Percentiles rank a stretch among this genome's conserved stretches.
These are phyloP conservation scores for Babylonia areolata DNA, from an alignment of 1,140 invertebrate genomes.

Conservation along the genomic window DNA sequence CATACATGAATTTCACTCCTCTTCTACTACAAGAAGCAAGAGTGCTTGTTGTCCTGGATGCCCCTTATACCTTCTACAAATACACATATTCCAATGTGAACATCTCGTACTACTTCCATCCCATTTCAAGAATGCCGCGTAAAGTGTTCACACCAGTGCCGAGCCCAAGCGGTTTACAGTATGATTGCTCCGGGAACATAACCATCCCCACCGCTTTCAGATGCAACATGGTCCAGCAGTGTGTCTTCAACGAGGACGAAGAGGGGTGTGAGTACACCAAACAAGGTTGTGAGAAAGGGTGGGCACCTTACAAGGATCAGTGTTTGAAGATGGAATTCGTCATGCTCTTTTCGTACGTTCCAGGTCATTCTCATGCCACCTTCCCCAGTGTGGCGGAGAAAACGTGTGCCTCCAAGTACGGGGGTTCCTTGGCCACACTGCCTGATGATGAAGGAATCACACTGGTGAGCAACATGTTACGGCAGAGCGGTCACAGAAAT, in stretches of 20 bases:
- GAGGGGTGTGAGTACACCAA: not conserved
- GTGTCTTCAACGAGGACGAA: constrained; percentile 10
- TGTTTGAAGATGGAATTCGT: constrained; percentile 10
- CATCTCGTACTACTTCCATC: not conserved
- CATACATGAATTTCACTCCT: not conserved
- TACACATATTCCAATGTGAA: not conserved
- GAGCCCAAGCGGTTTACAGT: not conserved
- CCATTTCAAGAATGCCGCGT: not conserved
- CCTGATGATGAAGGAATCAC: not conserved
- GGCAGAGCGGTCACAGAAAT: not conserved
- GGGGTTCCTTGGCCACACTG: not conserved
- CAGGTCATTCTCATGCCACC: no score
- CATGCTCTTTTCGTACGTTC: no score
- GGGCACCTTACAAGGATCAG: constrained; percentile 2
- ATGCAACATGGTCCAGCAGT: constrained; percentile 30
- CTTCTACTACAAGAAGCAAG: not conserved
- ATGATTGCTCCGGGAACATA: not conserved
- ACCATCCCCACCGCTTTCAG: not conserved
- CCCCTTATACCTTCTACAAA: not conserved
- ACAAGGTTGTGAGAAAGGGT: not conserved
- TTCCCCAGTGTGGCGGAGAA: not conserved
- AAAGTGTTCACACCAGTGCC: not conserved
- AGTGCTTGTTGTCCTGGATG: not conserved
- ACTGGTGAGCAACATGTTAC: not conserved
- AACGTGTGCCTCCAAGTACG: not conserved